These are phyloP conservation scores for Dilophus febrilis DNA, from an alignment of 2,888 invertebrate species.

Conservation along the genomic window DNA sequence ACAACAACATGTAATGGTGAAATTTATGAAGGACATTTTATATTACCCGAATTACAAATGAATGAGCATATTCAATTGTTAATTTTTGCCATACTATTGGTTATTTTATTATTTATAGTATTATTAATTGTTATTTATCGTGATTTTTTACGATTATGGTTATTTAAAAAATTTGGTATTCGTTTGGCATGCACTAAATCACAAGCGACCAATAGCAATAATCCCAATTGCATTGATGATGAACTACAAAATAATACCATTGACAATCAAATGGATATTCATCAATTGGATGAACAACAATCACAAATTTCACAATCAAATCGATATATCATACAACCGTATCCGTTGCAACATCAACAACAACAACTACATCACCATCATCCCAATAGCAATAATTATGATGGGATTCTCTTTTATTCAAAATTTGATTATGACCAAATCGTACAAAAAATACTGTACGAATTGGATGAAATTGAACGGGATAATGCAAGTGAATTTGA, in stretches of 20 bases:
- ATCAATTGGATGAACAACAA: too few relatives aligned
- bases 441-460: constrained; percentile 65
- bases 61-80: constrained; percentile 68
- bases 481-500: neutral
- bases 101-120: constrained; percentile 52
- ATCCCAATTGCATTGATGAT: too few relatives aligned
- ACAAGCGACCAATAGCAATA: too few relatives aligned
- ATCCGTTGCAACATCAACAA: too few relatives aligned
- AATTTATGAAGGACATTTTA: constrained; percentile 57
- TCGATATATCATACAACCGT: too few relatives aligned
- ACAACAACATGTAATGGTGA: constrained; percentile 35
- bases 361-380: too few relatives aligned
- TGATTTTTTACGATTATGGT: constrained; percentile 70
- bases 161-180: constrained; percentile 72
- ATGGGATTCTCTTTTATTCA: constrained; percentile 84
- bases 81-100: constrained; percentile 58
- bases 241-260: too few relatives aligned
- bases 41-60: constrained; percentile 68
- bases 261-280: too few relatives aligned
- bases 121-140: constrained; percentile 61
- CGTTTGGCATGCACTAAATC: constrained; percentile 34
- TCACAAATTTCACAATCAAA: too few relatives aligned
- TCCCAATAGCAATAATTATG: constrained; percentile 38
- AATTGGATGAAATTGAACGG: constrained; percentile 49
- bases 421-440: constrained; percentile 84